Evolutionary conservation across 92 coral and sea anemone genomes (phyloP).

Genomic region (Siderastrea siderea): DNA sequence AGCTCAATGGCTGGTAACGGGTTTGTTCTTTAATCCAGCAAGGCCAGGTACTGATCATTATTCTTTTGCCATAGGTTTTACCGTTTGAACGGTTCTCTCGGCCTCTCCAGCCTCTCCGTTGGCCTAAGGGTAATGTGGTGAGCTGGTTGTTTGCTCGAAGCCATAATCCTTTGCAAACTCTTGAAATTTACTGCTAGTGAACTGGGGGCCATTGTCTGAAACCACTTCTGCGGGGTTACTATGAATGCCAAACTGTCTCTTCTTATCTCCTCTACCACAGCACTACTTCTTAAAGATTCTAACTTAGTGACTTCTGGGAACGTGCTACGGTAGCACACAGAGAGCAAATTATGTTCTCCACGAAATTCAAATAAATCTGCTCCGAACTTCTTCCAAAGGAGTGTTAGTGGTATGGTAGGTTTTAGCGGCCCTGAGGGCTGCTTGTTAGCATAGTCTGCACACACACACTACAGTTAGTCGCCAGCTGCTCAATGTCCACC

Average conservation of each 20-base stretch:
- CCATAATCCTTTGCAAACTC: too few species aligned
- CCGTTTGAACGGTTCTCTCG: too few species aligned
- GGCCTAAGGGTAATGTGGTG: neutral
- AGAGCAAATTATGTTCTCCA: neutral
- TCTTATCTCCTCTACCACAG: too few species aligned
- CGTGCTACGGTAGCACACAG: neutral
- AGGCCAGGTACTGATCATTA: too few species aligned
- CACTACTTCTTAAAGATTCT: neutral
- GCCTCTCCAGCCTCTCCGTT: neutral
- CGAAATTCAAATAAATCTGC: constrained; percentile 23
- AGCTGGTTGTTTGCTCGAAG: neutral
- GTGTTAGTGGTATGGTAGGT: constrained; percentile 6
- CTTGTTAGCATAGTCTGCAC: neutral
- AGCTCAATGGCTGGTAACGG: too few species aligned
- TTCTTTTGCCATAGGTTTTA: too few species aligned
- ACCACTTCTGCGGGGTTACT: too few species aligned
- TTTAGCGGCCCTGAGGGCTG: constrained; percentile 8
- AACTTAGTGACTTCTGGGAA: neutral
- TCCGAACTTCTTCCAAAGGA: constrained; percentile 31
- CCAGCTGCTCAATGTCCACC: constrained; percentile 17
- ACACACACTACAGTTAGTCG: constrained; percentile 13
- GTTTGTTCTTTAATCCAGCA: too few species aligned
- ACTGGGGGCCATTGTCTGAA: neutral
- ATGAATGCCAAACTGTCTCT: too few species aligned
- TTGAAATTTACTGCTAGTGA: neutral